These are phyloP conservation scores for Silurus asotus DNA, from an alignment of 2,113 vertebrate species.

Conservation along the genomic window DNA sequence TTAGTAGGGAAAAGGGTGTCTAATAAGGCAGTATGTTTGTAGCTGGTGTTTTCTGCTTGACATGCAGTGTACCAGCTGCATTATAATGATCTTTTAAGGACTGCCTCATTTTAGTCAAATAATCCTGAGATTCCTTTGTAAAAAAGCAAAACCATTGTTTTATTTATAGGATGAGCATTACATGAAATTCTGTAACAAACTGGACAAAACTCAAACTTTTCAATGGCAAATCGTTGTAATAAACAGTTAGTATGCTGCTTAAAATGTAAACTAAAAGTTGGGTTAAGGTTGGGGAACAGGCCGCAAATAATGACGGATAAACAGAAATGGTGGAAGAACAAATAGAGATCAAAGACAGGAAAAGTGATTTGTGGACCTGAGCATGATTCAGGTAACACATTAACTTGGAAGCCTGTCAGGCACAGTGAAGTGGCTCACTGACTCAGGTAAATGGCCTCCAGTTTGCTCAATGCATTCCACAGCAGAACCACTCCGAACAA, in stretches of 20 bases:
- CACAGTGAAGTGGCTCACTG: neutral
- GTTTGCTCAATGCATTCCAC: neutral
- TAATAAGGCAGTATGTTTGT: neutral
- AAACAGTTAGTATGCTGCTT: too few species aligned
- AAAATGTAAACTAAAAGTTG: too few species aligned
- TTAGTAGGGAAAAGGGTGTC: neutral
- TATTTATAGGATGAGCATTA: neutral
- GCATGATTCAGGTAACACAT: slow-evolving; percentile 11
- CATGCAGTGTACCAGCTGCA: neutral
- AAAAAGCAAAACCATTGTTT: neutral
- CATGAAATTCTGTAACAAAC: too few species aligned
- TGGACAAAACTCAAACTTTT: too few species aligned
- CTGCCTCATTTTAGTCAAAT: neutral
- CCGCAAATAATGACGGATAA: neutral
- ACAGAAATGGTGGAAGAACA: neutral
- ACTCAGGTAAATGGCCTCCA: neutral
- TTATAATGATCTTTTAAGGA: neutral
- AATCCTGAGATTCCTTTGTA: neutral
- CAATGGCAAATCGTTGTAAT: too few species aligned
- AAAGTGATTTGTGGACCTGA: neutral
- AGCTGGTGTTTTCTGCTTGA: neutral
- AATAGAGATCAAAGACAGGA: neutral
- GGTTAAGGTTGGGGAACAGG: neutral
- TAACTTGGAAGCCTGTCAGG: slow-evolving; percentile 28
- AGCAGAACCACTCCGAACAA: neutral